Base-by-base conservation (phyloP, 2,888 invertebrate genomes). In the Leptinotarsa juncta region DNA sequence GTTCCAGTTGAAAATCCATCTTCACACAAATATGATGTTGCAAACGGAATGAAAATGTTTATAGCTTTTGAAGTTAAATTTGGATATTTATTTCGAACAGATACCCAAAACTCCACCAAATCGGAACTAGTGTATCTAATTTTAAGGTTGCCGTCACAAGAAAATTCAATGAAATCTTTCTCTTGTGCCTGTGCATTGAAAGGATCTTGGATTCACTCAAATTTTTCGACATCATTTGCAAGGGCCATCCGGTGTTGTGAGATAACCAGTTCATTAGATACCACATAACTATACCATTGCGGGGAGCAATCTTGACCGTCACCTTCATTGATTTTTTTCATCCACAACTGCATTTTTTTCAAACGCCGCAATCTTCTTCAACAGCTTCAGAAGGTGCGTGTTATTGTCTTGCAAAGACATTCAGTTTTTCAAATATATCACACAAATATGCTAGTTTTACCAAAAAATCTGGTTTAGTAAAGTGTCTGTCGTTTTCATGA, bases 1-100 rank as follows among this genome's bases (percentile, higher is more conserved):
- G 74, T 67, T 20, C 69, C 74, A 26, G 72, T 72, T 49, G 74
- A 74, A 77, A 74, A 74, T 26, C 71, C 67, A 68, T 42, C 67
- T 76, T 74, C 26, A 26, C 26, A 26, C 5, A 26, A 5, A 26
- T 26, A 26, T 0, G 26, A 26, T 26, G 0, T 1, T 69, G 53
- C 71, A 3, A 16, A 50, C 3, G 2, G 50, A 50, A 50, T 50
- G 15, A 50, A 50, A 50, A 12, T 50, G 12, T 50, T 10, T 3
- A 73, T 23, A 18, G 68, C 68, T 26, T 51, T 32, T 20, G n/a
- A 14, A 68, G 12, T 68, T 16, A 55, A 15, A 50, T 23, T n/a
- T 53, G 32, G 16, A 53, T 18, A 51, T 68, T 23, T 32, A 50
- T 65, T 32, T 65, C 3, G 48, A n/a, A 65, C 10, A 5, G 23